Conservation (phyloP, 2,888 invertebrate species). For the Cephus runcator region DNA sequence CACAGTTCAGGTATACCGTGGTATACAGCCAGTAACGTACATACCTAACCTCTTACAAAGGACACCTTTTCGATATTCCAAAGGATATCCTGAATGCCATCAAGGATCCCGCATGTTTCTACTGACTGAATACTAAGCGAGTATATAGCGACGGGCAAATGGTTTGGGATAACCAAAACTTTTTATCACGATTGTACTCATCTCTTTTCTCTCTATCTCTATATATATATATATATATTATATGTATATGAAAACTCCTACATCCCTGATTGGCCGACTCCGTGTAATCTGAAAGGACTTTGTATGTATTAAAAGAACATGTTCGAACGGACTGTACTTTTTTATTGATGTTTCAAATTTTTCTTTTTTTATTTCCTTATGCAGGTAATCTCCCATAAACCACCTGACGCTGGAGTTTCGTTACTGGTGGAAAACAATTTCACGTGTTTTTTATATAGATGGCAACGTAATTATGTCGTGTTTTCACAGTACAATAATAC, state of each 20-base stretch:
- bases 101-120: background rate
- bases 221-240: background rate
- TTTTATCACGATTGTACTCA: background rate
- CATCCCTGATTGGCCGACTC: background rate
- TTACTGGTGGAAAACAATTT: background rate
- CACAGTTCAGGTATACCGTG: background rate
- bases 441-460: background rate
- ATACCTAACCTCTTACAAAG: background rate
- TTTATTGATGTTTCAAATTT: background rate
- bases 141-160: background rate
- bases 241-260: background rate
- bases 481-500: no score
- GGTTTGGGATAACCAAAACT: background rate
- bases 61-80: background rate
- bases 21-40: background rate
- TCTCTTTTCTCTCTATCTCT: background rate
- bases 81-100: background rate
- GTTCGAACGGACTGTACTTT: background rate
- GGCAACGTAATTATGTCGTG: no score
- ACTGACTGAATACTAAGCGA: background rate
- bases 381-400: background rate
- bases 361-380: background rate
- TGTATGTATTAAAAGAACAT: background rate
- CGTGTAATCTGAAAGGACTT: background rate
- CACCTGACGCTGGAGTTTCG: background rate